Base-by-base conservation (phyloP, 2,888 invertebrate genomes). In the Metallyticus violacea region DNA sequence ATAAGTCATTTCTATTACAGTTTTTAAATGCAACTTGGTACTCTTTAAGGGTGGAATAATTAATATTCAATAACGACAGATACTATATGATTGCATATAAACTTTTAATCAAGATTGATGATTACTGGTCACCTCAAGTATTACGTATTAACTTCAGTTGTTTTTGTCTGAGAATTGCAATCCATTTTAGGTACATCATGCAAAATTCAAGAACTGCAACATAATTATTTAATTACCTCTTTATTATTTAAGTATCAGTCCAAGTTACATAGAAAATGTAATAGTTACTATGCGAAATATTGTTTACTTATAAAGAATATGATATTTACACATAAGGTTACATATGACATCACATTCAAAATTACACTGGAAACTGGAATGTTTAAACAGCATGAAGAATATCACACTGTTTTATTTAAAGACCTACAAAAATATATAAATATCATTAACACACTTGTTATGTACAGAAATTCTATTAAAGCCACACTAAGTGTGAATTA, bases 341-440 rank as follows among this genome's bases (percentile, higher is more conserved):
- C 15, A 62, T 62, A 62, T 62, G 40, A n/a, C 40, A 62, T 62
- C 22, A 62, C 40, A 62, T 22, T 62, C 40, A 62, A 62, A 62
- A 15, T 62, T 62, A 62, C 40, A 62, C 9, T 15, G 40, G 15
- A 15, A 62, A 62, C 40, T 62, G 40, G 40, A 62, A 62, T 62
- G 27, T 27, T 76, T 9, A 15, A 28, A 77, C 77, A 83, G 22
- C 29, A 77, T 62, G 3, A 77, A 25, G 26, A 6, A n/a, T 7
- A 25, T 77, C 40, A 81, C 15, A 26, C 77, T 77, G 27, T 22
- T 83, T 77, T 28, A 27, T 77, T 83, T 83, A 83, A 83, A 83
- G 83, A 83, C 83, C 83, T 83, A 83, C 77, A 83, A 83, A 83
- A 77, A 83, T 83, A 83, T 83, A 83, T 83, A 62, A 29, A 81